Base-by-base conservation (phyloP, 2,888 invertebrate genomes). In the Lysandra coridon region DNA sequence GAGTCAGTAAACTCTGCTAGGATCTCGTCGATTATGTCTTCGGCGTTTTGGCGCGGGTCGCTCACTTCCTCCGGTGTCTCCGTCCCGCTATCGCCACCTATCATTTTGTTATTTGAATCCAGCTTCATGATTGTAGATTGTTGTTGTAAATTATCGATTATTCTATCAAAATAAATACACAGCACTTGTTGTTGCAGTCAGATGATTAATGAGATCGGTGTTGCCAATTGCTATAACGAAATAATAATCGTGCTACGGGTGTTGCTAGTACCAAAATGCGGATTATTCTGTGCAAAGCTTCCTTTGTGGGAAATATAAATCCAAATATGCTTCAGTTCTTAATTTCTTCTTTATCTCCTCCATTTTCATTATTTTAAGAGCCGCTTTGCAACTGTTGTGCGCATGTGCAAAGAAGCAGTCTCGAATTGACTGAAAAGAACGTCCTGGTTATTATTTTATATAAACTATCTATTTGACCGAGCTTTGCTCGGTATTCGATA, bases 401-500 rank as follows among this genome's bases (percentile, higher is more conserved):
- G 93, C 89, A 81, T 95, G 95, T 53, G 92, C 92, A 84, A 95
- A 95, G 85, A 93, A 95, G 82, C 95, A 95, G 83, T 95, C 95
- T 80, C 95, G 88, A 49, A 94, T 89, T n/a, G 95, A 90, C 95
- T 95, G 88, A 62, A 85, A 86, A 80, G 74, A 73, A 49, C 17
- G 57, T 57, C 53, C 62, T 23, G 17, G 37, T 33, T 53, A 49
- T 77, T 77, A 1, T 1, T 49, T 77, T 73, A 37, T 37, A 4
- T 3, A 57, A 53, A 12, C 4, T 53, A 53, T 53, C 3, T 23
- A 23, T 23, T 23, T 23, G 23, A 23, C 23, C 23, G 23, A 23
- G 23, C 23, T 23, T 23, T 23, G 23, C 23, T 23, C 23, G 23
- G 23, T 23, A 23, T 23, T 23, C 23, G 23, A 23, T 23, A 23